These are phyloP conservation scores for Drosophila setifemur DNA, from an alignment of 1,140 invertebrate genomes.

Conservation along the genomic window DNA sequence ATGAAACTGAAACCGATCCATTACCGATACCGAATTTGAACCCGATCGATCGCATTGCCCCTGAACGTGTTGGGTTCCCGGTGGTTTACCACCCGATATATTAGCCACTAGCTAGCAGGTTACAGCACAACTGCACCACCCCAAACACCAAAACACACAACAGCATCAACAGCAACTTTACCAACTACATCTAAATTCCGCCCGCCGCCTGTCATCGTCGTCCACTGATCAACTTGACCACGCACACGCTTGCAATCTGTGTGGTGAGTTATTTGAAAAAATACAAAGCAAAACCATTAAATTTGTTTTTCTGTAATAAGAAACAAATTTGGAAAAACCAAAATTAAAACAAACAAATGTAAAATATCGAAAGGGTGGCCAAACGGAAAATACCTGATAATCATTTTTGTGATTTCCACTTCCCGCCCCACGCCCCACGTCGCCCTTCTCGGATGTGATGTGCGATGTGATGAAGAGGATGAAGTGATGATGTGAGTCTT, in stretches of 20 bases:
- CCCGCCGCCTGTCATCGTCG: slow-evolving; percentile 47
- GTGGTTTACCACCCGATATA: slow-evolving; percentile 46
- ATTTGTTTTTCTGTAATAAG: slow-evolving; percentile 73
- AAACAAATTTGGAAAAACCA: slow-evolving; percentile 72
- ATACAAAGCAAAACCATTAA: slow-evolving; percentile 56
- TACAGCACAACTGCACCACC: slow-evolving; percentile 68
- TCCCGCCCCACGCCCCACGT: slow-evolving; percentile 67
- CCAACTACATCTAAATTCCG: slow-evolving; percentile 38
- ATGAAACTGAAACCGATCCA: slow-evolving; percentile 4
- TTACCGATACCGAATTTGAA: slow-evolving; percentile 27
- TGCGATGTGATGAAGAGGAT: slow-evolving; percentile 49
- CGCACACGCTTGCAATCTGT: slow-evolving; percentile 71
- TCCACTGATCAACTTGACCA: slow-evolving; percentile 68
- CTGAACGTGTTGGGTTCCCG: slow-evolving; percentile 56
- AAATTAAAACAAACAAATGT: slow-evolving; percentile 17
- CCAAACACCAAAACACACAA: slow-evolving; percentile 50
- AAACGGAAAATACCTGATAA: slow-evolving; percentile 68
- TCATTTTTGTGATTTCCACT: slow-evolving; percentile 78
- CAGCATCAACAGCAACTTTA: slow-evolving; percentile 45
- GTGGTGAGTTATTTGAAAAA: slow-evolving; percentile 69
- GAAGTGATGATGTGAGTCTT: slow-evolving; percentile 42
- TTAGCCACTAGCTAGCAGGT: slow-evolving; percentile 63
- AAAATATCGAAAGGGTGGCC: slow-evolving; percentile 61
- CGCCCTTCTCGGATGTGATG: slow-evolving; percentile 40
- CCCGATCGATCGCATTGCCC: slow-evolving; percentile 51